Evolutionary conservation across 2,113 vertebrate genomes (phyloP), one percentile per base, ranked within the genome.

Genomic region (Zeus faber): DNA sequence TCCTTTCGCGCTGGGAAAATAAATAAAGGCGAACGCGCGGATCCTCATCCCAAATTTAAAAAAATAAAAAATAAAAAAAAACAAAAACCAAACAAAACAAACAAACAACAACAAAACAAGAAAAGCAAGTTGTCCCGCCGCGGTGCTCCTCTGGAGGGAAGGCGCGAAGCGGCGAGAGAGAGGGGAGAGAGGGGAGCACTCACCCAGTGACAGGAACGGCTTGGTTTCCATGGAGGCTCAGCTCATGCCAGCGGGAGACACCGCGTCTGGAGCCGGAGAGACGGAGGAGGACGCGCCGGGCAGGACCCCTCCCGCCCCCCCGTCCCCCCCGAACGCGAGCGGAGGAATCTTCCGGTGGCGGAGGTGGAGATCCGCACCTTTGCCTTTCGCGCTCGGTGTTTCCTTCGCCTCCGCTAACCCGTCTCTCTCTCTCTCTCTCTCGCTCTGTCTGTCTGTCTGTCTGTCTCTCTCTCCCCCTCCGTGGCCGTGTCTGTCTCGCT

Each of bases 201-300:
- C 70, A 91, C 90, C 90, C 88, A 91, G 72, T 83, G 90, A 90
- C 82, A 90, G 71, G 85, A 90, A 91, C 20, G 90, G 90, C 85
- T 91, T 91, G 78, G 90, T 91, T 73, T 91, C 90, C 90, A 91
- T 91, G 70, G 80, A 80, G 69, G 72, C 74, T 89, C 90, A 91
- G 87, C 90, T 89, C 90, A 91, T 91, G 79, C 89, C 90, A 81
- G 89, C 87, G 84, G 81, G 86, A 70, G 67, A 78, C 54, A 69
- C 58, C 79, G 76, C 76, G 73, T 76, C 80, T 63, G 74, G 66
- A 79, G 78, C 79, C 64, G 67, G 29, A 65, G 14, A 65, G 61
- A 63, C 54, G 54, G 77, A 70, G 58, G 60, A 11, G 63, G 62
- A 61, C 59, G 53, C 57, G 18, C 65, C 48, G 49, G 49, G 49